Conservation (phyloP, 2,113 vertebrate genomes). For the Lagenorhynchus albirostris region DNA sequence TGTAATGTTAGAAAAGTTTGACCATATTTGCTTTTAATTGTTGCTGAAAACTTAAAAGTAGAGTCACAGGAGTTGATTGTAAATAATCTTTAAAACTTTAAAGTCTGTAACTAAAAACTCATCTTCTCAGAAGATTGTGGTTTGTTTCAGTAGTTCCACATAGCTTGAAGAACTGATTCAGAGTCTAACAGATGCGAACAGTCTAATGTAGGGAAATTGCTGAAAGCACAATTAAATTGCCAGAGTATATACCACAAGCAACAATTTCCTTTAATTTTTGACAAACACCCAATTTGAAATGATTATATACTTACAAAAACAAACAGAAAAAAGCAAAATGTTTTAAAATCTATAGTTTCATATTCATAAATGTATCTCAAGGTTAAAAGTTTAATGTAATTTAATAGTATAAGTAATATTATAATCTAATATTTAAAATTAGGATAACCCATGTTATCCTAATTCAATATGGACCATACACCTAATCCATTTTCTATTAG, state of each 20-base stretch:
- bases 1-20: constrained; percentile 19
- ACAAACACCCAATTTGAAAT: constrained; percentile 58
- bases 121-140: not conserved
- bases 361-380: constrained; percentile 18
- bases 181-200: constrained; percentile 40
- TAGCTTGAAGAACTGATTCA: not conserved
- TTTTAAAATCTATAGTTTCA: constrained; percentile 42
- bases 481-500: not conserved
- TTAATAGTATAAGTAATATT: constrained; percentile 11
- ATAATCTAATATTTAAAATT: constrained; percentile 30
- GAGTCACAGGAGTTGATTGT: not conserved
- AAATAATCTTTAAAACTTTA: constrained; percentile 22
- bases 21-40: constrained; percentile 17
- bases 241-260: constrained; percentile 36
- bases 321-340: constrained; percentile 38
- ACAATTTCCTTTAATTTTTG: constrained; percentile 61
- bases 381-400: constrained; percentile 22
- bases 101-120: constrained; percentile 35
- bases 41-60: not conserved
- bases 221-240: constrained; percentile 60
- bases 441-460: not conserved
- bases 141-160: constrained; percentile 34
- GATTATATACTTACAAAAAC: constrained; percentile 50
- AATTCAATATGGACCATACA: not conserved
- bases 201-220: constrained; percentile 43